Evolutionary conservation across 1,140 invertebrate species (phyloP), one percentile per base, ranked within the genome.

Genomic region (Condylostylus longicornis): DNA sequence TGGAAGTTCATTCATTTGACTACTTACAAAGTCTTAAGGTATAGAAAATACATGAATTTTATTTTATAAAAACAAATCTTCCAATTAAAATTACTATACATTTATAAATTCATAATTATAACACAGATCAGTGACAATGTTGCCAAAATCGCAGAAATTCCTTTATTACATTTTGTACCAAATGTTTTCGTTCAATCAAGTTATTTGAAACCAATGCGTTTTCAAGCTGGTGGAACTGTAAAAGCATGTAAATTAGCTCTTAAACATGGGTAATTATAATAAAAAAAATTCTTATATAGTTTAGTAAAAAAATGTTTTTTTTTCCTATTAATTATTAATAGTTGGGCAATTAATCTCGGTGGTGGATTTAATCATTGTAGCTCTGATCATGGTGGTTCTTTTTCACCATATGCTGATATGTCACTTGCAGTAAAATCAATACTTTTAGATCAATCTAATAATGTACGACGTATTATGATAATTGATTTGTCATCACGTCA

Each of bases 401-500:
- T 91, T 62, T 90, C 84, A 66, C 71, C 79, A 2, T 90, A 89
- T 62, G 85, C 85, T 7, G 86, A 89, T 57, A 87, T 91, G 22
- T 82, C 82, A 1, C 54, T 89, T 25, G 61, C 83, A 0, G 68
- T 89, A 10, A 64, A 71, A 33, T 77, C 76, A 48, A 51, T 86
- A 4, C n/a, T n/a, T n/a, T 73, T 82, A 32, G 58, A 71, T 10
- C 54, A 68, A 47, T 64, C 71, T 39, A 52, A 57, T 8, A 45
- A 59, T 18, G 69, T 82, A 7, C 60, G 69, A 37, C 77, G 71
- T 39, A 75, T 75, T 9, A 82, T 90, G 78, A 88, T 91, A 50
- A 70, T 90, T 14, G 86, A 91, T 62, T 66, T 90, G 49, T 85
- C 89, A 66, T 85, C 85, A 20, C 86, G 90, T 67, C 76, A 86